These are phyloP conservation scores for Forbesichthys papilliferus DNA, from an alignment of 2,113 vertebrate genomes.

Conservation along the genomic window DNA sequence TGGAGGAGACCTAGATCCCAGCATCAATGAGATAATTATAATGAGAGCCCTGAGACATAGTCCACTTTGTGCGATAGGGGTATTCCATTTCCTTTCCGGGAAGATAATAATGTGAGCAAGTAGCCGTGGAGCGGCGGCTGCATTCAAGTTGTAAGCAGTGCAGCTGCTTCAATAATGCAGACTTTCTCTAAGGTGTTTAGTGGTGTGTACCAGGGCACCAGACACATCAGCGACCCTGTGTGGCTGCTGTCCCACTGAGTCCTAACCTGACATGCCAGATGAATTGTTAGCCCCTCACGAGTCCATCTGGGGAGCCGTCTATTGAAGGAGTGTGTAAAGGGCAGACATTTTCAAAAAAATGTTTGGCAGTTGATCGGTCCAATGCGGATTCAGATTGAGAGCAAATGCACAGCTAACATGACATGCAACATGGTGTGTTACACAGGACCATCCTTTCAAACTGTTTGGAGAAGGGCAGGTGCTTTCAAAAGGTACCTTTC, in stretches of 20 bases:
- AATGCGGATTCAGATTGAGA: no score
- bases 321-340: no score
- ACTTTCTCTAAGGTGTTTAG: conserved; percentile 34
- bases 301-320: no score
- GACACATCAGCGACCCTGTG: not conserved
- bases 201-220: conserved; percentile 30
- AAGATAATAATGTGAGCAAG: conserved; percentile 16
- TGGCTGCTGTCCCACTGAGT: not conserved
- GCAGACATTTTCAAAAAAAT: no score
- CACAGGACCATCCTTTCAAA: no score
- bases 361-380: no score
- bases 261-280: no score
- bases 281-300: no score
- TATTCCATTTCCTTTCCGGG: not conserved
- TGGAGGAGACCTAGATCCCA: conserved; percentile 7
- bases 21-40: conserved; percentile 9
- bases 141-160: conserved; percentile 51
- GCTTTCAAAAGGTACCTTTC: no score
- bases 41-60: conserved; percentile 18
- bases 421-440: no score
- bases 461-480: no score
- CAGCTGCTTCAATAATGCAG: conserved; percentile 47
- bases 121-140: conserved; percentile 15
- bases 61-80: not conserved
- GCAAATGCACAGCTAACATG: no score